phyloP scores from a whole-genome alignment of 2,113 vertebrate genomes.

The Mesembrinibis cayennensis region DNA sequence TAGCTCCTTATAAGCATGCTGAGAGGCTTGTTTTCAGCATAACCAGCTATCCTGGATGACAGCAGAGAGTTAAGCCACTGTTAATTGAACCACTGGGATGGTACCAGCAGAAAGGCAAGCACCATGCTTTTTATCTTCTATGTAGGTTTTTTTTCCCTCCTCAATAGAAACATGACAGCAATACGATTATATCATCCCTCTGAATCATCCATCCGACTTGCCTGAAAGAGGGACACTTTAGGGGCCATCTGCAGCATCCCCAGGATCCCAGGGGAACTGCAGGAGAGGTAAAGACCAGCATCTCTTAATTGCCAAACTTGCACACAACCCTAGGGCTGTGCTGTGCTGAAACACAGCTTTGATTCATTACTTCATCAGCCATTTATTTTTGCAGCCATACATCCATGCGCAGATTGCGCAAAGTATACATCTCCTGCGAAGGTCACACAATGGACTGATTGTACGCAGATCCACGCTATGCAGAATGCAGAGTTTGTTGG shows the following conservation, averaged over 20 bases:
- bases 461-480: fast-evolving
- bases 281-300: not conserved
- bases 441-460: not conserved
- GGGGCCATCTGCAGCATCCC: not conserved
- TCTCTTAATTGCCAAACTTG: not conserved
- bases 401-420: not conserved
- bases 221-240: not conserved
- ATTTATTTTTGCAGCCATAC: not conserved
- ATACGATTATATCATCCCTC: not conserved
- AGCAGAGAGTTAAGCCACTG: not conserved
- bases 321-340: not conserved
- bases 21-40: not conserved
- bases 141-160: not conserved
- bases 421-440: not conserved
- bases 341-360: not conserved
- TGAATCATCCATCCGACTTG: not conserved
- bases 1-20: not conserved
- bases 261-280: not conserved
- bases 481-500: not conserved
- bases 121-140: not conserved
- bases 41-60: not conserved
- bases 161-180: not conserved
- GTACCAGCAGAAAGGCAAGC: not conserved
- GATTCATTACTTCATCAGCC: not conserved
- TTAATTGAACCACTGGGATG: not conserved